phyloP scores from a whole-genome alignment of 2,888 invertebrate genomes.

The Temnothorax rugatulus region DNA sequence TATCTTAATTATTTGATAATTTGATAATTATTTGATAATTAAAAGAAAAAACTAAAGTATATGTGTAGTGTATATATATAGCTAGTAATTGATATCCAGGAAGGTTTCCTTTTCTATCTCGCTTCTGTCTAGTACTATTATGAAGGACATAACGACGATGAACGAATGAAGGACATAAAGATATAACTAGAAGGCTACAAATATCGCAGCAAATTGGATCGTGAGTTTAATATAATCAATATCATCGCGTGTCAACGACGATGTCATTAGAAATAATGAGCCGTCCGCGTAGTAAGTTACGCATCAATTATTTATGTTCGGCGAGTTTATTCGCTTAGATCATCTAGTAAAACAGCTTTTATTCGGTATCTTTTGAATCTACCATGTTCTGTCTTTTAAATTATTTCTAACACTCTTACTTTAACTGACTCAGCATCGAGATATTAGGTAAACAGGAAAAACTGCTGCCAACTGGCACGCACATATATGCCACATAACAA shows the following conservation, averaged over 20 bases:
- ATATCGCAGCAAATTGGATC: slow-evolving; percentile 19
- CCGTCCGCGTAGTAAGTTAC: background rate
- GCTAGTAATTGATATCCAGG: background rate
- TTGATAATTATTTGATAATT: too few species aligned
- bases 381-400: slow-evolving; percentile 21
- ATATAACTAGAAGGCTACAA: background rate
- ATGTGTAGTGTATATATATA: too few species aligned
- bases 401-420: slow-evolving; percentile 15
- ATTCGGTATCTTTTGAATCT: slow-evolving; percentile 11
- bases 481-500: background rate
- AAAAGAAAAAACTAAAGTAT: too few species aligned
- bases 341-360: background rate
- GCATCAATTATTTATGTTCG: background rate
- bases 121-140: background rate
- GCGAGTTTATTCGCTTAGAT: background rate
- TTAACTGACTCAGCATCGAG: slow-evolving; percentile 7
- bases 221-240: slow-evolving; percentile 19
- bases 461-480: slow-evolving; percentile 38
- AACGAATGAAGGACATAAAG: background rate
- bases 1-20: slow-evolving; percentile 4
- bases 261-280: slow-evolving; percentile 23
- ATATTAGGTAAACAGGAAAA: slow-evolving; percentile 22
- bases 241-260: slow-evolving; percentile 25
- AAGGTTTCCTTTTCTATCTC: background rate
- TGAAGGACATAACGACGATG: background rate